Evolutionary conservation across 2,113 vertebrate genomes (phyloP), one percentile per base, ranked within the genome.

Genomic region (Hippocampus zosterae): DNA sequence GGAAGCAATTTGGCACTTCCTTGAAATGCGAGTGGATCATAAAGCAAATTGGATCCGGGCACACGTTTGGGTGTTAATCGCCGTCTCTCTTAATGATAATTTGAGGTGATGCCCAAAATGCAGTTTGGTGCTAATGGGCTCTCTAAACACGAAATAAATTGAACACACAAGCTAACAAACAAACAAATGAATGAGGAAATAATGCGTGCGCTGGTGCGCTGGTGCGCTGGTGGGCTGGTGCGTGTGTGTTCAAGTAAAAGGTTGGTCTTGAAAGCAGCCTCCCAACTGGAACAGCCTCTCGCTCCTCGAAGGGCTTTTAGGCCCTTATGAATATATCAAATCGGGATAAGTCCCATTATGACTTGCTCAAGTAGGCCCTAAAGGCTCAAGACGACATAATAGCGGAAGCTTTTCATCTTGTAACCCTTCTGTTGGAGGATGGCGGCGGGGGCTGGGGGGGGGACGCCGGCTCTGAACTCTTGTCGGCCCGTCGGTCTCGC

Each of bases 1-100:
- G 90, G 84, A 90, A 84, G 80, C 77, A 88, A 91, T 91, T 88
- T 88, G 86, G 69, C 81, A 89, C 84, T 85, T 91, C 82, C 81
- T 85, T 84, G 86, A 88, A 88, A 88, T 87, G 84, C 90, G 88
- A 89, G 85, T 88, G 88, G 89, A 84, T 90, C 84, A 89, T 91
- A 89, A 91, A 92, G 84, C 87, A 91, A 89, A 93, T 91, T 92
- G 88, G 88, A 92, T 91, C 84, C 90, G 81, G 87, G 85, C 82
- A 84, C 85, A 90, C 87, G 85, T 85, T 84, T 82, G 79, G 80
- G 75, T 89, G 90, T 91, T 92, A 91, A 91, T 91, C 88, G 84
- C 75, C 69, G 72, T 64, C 83, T 84, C 76, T 86, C 85, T 79
- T 88, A 91, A 90, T 89, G 90, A 85, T 87, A 83, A 88, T 88